Percentiles rank a stretch among this genome's conserved stretches.
phyloP scores from a whole-genome alignment of 2,113 vertebrate genomes.

The Cavia porcellus region DNA sequence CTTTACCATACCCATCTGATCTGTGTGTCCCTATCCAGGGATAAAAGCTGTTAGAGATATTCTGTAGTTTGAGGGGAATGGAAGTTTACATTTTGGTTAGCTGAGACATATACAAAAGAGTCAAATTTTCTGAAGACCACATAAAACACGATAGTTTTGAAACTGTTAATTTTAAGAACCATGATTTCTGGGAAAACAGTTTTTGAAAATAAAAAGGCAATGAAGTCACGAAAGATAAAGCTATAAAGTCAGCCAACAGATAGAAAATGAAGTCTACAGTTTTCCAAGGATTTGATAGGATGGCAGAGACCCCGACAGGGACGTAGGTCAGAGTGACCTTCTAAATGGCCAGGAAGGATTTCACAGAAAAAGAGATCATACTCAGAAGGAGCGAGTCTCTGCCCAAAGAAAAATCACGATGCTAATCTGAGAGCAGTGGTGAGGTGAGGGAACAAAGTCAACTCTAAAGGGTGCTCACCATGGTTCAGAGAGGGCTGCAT shows the following conservation, averaged over 20 bases:
- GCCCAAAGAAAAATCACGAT: background rate
- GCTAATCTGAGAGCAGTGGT: background rate
- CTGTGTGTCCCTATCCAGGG: background rate
- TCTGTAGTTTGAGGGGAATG: background rate
- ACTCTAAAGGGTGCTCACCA: background rate
- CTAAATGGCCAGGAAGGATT: background rate
- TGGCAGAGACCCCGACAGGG: background rate
- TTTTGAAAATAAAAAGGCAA: conserved; percentile 18
- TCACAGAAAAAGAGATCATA: background rate
- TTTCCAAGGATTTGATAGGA: background rate
- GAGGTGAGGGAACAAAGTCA: background rate
- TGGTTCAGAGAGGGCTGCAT: background rate
- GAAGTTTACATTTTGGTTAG: conserved; percentile 2
- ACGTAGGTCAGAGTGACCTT: conserved; percentile 15
- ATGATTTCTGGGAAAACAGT: background rate
- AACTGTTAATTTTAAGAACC: conserved; percentile 22
- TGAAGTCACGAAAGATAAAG: background rate
- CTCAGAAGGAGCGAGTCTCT: background rate
- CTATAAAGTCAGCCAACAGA: conserved; percentile 12
- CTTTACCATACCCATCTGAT: background rate
- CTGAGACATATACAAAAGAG: background rate
- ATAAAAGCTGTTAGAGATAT: background rate
- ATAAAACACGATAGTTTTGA: conserved; percentile 27
- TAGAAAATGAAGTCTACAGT: conserved; percentile 6
- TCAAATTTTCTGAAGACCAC: background rate